These are phyloP conservation scores for Pseudomyrmex concolor DNA, from an alignment of 1,140 invertebrate genomes.

Conservation along the genomic window DNA sequence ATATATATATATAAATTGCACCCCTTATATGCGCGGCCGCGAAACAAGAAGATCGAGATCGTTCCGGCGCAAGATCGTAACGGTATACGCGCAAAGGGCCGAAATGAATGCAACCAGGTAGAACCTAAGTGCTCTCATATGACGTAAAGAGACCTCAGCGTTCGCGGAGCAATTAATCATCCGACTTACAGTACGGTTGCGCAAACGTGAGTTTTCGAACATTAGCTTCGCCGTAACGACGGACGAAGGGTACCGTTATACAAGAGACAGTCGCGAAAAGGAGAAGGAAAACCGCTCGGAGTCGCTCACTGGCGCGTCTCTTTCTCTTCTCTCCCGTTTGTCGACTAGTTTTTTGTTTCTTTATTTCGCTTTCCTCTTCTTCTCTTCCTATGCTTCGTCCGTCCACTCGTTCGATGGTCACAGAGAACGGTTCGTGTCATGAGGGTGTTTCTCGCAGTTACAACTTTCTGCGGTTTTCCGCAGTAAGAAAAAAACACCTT, in stretches of 20 bases:
- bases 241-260: constrained; percentile 59
- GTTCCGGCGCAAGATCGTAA: constrained; percentile 23
- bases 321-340: not conserved
- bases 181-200: not conserved
- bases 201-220: constrained; percentile 60
- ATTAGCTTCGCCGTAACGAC: constrained; percentile 52
- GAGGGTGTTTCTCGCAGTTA: not conserved
- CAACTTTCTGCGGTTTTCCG: constrained; percentile 12
- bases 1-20: constrained; percentile 18
- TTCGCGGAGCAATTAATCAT: constrained; percentile 47
- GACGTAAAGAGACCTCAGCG: not conserved
- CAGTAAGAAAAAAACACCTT: not conserved
- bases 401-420: constrained; percentile 3
- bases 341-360: not conserved
- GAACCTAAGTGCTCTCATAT: not conserved
- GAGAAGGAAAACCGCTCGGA: constrained; percentile 42
- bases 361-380: not conserved
- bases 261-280: constrained; percentile 40
- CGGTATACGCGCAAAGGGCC: constrained; percentile 22
- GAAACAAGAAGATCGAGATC: constrained; percentile 8
- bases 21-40: not conserved
- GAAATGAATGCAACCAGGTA: not conserved
- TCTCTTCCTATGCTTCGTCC: constrained; percentile 21
- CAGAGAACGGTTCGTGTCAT: constrained; percentile 33
- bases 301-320: not conserved